Percentiles rank a stretch among this genome's conserved stretches.
Conservation (phyloP, 2,888 invertebrate genomes). For the Hyposoter dolosus region DNA sequence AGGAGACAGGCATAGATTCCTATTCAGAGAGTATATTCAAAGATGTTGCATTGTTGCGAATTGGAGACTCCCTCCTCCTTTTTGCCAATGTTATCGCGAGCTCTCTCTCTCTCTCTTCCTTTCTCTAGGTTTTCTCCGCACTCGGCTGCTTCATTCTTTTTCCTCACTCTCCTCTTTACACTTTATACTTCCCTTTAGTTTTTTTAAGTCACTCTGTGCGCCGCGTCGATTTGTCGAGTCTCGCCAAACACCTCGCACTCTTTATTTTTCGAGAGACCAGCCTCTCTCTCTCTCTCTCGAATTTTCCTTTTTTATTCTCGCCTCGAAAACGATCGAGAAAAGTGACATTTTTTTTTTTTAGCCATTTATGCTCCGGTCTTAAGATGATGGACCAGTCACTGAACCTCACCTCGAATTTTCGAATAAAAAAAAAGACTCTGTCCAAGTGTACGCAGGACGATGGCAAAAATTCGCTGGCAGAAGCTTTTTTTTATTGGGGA, state of each 20-base stretch:
- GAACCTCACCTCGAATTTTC: no score
- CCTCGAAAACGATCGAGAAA: no score
- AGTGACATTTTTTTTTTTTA: no score
- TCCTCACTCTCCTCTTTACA: background rate
- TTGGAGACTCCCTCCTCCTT: conserved; percentile 62
- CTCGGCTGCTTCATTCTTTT: background rate
- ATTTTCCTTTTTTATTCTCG: background rate
- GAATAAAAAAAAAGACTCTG: no score
- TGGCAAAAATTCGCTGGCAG: no score
- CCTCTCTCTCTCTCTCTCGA: background rate
- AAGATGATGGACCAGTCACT: no score
- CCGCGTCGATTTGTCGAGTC: background rate
- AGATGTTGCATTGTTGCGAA: conserved; percentile 77
- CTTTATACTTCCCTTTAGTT: background rate
- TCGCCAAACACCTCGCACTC: no score
- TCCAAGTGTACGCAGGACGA: no score
- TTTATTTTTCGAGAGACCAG: background rate
- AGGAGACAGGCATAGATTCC: conserved; percentile 50
- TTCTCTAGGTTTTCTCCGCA: background rate
- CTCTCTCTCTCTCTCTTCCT: conserved; percentile 38
- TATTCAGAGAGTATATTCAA: conserved; percentile 76
- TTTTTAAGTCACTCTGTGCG: background rate
- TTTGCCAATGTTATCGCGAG: conserved; percentile 69
- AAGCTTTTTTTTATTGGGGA: no score
- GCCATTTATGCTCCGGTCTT: no score